Conservation (phyloP, 2,888 invertebrate species). For the Drosophila peninsularis region DNA sequence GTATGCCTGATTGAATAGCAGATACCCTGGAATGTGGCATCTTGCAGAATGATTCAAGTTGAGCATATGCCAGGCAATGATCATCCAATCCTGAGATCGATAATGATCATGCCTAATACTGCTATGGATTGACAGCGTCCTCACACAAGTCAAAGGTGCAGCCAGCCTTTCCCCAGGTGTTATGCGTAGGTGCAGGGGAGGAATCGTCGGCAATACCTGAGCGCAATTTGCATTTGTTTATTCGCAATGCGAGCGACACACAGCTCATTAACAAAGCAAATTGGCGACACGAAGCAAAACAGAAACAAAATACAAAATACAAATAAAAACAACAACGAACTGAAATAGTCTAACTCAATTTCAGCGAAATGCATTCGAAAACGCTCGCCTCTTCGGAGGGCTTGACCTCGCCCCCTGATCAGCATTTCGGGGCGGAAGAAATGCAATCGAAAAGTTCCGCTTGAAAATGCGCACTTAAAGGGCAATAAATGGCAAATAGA, state of each 20-base stretch:
- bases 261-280: conserved; percentile 54
- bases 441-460: background rate
- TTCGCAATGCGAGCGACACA: conserved; percentile 24
- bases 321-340: no score
- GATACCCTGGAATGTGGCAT: conserved; percentile 7
- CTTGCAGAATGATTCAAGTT: background rate
- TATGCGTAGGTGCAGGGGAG: background rate
- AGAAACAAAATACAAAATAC: background rate
- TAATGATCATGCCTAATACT: no score
- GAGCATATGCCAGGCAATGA: background rate
- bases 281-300: conserved; percentile 24
- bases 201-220: conserved; percentile 27
- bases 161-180: background rate
- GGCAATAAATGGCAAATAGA: background rate
- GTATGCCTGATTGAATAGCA: background rate
- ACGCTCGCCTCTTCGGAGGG: background rate
- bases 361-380: background rate
- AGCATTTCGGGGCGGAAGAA: background rate
- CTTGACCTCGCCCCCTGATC: background rate
- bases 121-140: no score
- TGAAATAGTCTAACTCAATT: conserved; percentile 1
- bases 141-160: background rate
- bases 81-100: background rate
- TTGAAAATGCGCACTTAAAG: background rate
- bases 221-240: conserved; percentile 38